Evolutionary conservation across 1,140 invertebrate species (phyloP), one percentile per base, ranked within the genome.

Genomic region (Macrobrachium nipponense): DNA sequence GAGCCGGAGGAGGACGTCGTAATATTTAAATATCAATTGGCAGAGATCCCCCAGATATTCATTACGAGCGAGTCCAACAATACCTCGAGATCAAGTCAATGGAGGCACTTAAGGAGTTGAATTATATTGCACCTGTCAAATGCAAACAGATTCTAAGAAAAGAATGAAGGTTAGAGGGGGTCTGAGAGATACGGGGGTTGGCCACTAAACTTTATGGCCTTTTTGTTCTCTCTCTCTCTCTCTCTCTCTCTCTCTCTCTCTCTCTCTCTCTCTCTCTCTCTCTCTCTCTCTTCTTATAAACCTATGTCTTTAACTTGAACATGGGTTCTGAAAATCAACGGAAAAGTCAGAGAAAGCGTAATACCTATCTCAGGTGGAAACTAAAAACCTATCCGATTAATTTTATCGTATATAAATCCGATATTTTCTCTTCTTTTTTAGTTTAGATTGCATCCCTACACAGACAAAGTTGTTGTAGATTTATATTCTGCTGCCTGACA

Each of bases 231-330:
- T 73, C 70, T 73, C 70, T 73, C 70, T 73, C 70, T 73, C 70
- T 73, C 70, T 73, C 70, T 73, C 70, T 73, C 70, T 73, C 70
- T 73, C 70, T 73, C 70, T 73, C 70, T 73, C 70, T 73, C 73
- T 75, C 43, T 51, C 73, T 75, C 43, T 51, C 73, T 75, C 73
- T 51, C 15, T 23, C 73, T 51, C 73, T 51, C 43, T 75, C 73
- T 44, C 43, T 51, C 43, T 75, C 43, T 51, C 5, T 6, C 5
- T 5, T 6, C 5, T 5, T 5, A 6, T 51, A 51, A 6, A 51
- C 44, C 44, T 6, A 51, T 6, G 10, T 10, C 44, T 51, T 12
- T 5, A 8, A 10, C 12, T 51, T 51, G 51, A 12, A 51, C 7
- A 12, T 51, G 5, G 51, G 51, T 51, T 51, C 12, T 51, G 51